Percentiles rank a stretch among this genome's conserved stretches.
Evolutionary conservation across 2,888 invertebrate species (phyloP).

Genomic region (Caenorhabditis japonica): DNA sequence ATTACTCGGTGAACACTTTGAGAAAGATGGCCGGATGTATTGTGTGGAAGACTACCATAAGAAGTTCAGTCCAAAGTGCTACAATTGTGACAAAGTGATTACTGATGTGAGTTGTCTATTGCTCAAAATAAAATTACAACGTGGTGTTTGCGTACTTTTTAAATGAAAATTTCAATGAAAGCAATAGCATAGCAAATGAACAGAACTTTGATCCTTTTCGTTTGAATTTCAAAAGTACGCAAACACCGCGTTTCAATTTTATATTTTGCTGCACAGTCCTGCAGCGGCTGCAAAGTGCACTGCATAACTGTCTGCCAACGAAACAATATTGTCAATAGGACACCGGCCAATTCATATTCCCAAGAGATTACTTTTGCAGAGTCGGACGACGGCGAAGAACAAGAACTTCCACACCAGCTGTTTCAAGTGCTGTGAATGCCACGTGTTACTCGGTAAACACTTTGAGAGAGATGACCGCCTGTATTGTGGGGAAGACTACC

Average conservation of each 20-base stretch:
- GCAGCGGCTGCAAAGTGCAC: no score
- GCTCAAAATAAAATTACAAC: no score
- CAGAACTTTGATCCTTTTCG: no score
- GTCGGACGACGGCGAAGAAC: conserved; percentile 97
- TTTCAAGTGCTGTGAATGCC: conserved; percentile 97
- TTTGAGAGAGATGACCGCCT: conserved; percentile 80
- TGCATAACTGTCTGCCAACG: no score
- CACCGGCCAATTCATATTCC: no score
- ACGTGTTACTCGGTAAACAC: conserved; percentile 95
- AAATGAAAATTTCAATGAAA: no score
- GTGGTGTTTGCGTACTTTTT: no score
- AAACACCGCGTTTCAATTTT: no score
- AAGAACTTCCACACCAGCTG: conserved; percentile 99
- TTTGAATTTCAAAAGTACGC: no score
- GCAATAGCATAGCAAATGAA: no score
- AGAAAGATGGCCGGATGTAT: conserved; percentile 88
- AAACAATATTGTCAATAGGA: no score
- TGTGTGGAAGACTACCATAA: conserved; percentile 99
- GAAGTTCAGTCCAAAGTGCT: conserved; percentile 96
- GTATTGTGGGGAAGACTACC: conserved; percentile 94
- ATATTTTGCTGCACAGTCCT: no score
- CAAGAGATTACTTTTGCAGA: conserved; percentile 82
- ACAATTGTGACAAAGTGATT: conserved; percentile 98
- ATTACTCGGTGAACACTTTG: conserved; percentile 96
- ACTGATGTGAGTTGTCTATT: conserved; percentile 97